Conservation (phyloP, 1,140 invertebrate genomes). For the Drosophila sulfurigaster region DNA sequence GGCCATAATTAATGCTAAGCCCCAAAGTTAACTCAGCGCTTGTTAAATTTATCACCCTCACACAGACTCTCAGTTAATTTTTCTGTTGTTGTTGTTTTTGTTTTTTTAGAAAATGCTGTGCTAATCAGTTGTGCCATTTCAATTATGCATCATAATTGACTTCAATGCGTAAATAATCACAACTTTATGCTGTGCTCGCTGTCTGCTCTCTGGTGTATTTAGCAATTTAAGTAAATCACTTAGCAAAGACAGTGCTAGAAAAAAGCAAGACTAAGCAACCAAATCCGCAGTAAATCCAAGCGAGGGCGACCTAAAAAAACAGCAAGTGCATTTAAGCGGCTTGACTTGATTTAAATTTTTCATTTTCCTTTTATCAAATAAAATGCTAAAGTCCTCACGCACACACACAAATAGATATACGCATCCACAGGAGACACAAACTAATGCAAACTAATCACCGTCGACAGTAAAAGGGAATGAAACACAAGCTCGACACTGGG, state of each 20-base stretch:
- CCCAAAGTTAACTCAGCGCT: slow-evolving; percentile 69
- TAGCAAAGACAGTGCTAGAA: not conserved
- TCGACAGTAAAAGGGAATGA: slow-evolving; percentile 61
- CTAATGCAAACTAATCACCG: slow-evolving; percentile 77
- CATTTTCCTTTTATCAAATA: slow-evolving; percentile 53
- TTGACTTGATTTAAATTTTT: slow-evolving; percentile 74
- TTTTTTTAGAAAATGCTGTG: slow-evolving; percentile 48
- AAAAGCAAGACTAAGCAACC: slow-evolving; percentile 19
- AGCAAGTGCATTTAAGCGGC: slow-evolving; percentile 63
- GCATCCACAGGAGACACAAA: not conserved
- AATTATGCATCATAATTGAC: slow-evolving; percentile 50
- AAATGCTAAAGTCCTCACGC: slow-evolving; percentile 39
- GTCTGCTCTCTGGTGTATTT: too few species aligned
- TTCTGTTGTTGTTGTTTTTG: not conserved
- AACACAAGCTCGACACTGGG: slow-evolving; percentile 50
- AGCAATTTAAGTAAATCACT: slow-evolving; percentile 2
- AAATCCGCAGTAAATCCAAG: slow-evolving; percentile 16
- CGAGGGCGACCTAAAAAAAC: slow-evolving; percentile 48
- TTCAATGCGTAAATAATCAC: not conserved
- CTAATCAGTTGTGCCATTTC: slow-evolving; percentile 63
- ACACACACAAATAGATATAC: slow-evolving; percentile 1
- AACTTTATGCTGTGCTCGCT: not conserved
- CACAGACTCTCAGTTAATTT: slow-evolving; percentile 13
- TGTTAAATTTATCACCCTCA: slow-evolving; percentile 62
- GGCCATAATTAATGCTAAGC: slow-evolving; percentile 75